Conservation (phyloP, 2,888 invertebrate genomes). For the Diploptera punctata region DNA sequence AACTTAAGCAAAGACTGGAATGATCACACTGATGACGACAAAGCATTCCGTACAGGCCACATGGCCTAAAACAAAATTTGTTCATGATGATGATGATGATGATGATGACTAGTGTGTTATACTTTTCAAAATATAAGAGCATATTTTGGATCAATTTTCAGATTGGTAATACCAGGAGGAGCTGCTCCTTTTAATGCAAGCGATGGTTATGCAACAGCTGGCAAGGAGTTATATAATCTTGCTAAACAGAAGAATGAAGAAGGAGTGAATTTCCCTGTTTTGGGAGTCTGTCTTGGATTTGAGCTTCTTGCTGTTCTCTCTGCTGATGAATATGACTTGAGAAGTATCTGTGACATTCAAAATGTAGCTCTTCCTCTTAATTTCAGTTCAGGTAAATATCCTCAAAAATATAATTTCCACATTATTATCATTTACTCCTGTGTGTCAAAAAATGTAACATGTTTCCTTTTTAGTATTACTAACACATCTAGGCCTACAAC, state of each 20-base stretch:
- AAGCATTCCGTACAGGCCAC: no score
- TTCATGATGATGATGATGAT: no score
- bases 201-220: constrained; percentile 79
- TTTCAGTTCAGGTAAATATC: constrained; percentile 68
- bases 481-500: no score
- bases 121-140: no score
- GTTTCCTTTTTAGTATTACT: neutral
- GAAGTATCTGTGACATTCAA: constrained; percentile 65
- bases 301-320: constrained; percentile 74
- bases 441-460: neutral
- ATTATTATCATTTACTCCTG: neutral
- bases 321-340: constrained; percentile 62
- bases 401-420: no score
- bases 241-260: constrained; percentile 70
- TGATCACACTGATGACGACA: no score
- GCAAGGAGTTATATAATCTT: constrained; percentile 66
- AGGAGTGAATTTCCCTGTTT: constrained; percentile 82
- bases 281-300: constrained; percentile 90
- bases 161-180: constrained; percentile 85
- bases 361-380: constrained; percentile 69
- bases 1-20: no score
- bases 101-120: no score
- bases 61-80: no score
- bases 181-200: constrained; percentile 72
- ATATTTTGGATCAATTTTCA: no score